phyloP scores from a whole-genome alignment of 1,140 invertebrate species.

The Bombus vancouverensis region DNA sequence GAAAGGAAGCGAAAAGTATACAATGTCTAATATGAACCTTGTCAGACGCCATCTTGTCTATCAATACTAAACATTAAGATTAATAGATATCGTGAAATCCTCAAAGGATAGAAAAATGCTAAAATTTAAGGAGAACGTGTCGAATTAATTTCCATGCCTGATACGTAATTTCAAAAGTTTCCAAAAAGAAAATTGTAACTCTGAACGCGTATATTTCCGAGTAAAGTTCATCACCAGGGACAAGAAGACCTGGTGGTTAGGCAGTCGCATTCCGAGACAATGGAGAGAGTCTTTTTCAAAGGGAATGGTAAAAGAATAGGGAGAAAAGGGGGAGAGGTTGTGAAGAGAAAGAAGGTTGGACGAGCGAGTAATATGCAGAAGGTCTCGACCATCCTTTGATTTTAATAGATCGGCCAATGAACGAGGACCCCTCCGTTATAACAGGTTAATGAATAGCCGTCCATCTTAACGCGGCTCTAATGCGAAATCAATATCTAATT shows the following conservation, averaged over 20 bases:
- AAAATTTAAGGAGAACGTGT: background rate
- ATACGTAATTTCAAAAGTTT: background rate
- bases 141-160: background rate
- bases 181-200: too few relatives aligned
- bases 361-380: conserved; percentile 54
- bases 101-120: background rate
- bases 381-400: conserved; percentile 62
- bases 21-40: background rate
- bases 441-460: conserved; percentile 66
- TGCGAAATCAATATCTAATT: conserved; percentile 75
- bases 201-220: background rate
- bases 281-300: conserved; percentile 43
- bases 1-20: too few relatives aligned
- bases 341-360: conserved; percentile 2
- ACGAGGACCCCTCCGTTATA: conserved; percentile 56
- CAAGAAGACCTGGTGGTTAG: conserved; percentile 31
- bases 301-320: conserved; percentile 12
- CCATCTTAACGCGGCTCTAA: conserved; percentile 65
- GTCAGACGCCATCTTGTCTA: background rate
- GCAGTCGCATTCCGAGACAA: conserved; percentile 44
- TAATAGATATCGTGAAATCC: background rate
- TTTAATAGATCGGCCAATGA: conserved; percentile 64
- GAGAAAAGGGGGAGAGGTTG: background rate
- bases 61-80: background rate
- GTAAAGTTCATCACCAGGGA: conserved; percentile 38